Base-by-base conservation (phyloP, 2,113 vertebrate genomes). In the Macquaria australasica region DNA sequence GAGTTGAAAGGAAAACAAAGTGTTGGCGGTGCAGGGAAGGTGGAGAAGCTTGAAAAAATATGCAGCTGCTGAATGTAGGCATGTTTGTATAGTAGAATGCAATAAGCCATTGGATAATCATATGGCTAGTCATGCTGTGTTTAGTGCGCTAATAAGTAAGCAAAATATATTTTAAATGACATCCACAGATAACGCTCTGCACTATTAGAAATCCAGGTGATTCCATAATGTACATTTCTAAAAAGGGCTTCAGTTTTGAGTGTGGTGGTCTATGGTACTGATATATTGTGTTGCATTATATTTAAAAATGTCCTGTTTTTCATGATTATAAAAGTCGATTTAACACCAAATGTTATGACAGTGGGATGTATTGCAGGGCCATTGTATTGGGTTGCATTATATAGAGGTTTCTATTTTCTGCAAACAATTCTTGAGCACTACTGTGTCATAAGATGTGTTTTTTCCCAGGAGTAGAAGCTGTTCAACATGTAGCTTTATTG, bases 401-500 rank as follows among this genome's bases (percentile, higher is more conserved):
- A 20, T 11, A 21, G 21, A 14, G 9, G 8, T 28, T 45, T 48
- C 25, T 43, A 41, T 68, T 53, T 67, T 60, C 20, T 70, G 23
- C 51, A 48, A 39, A 41, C 11, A 3, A 8, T 18, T 8, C 73
- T 68, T 73, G 8, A 82, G 55, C 5, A 15, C n/a, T 34, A 14
- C 67, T 45, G 73, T 2, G 15, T 43, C 31, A 73, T 23, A 25
- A 37, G 6, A 43, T 39, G 21, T 37, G 7, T 39, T 39, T 31
- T 56, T 23, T 64, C 39, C 14, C n/a, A 8, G 34, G 39, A 67
- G 18, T 31, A 41, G 59, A 51, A 51, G 71, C 60, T 76, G 74
- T 37, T 75, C 31, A 53, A 21, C 75, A 14, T 64, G 37, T 31
- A 43, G 37, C 45, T 71, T 91, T 84, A 86, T 81, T 88, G 43